These are phyloP conservation scores for Loripinus fragilis DNA, from an alignment of 2,888 invertebrate genomes.

Conservation along the genomic window DNA sequence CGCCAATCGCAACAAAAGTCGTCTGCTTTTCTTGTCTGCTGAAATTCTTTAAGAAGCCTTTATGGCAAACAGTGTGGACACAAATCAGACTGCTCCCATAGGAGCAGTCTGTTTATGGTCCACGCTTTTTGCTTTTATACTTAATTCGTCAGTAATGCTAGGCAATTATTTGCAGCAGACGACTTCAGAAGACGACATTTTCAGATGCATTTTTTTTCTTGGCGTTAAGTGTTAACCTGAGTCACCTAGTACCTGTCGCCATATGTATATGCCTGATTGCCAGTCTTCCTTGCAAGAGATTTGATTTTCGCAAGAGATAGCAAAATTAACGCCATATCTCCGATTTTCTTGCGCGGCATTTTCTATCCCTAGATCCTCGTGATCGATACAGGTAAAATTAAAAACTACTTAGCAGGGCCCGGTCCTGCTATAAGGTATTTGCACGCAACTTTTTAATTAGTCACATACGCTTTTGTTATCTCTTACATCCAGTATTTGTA, in stretches of 20 bases:
- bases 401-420: background rate
- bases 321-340: slow-evolving; percentile 3
- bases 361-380: background rate
- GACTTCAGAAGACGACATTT: too few species aligned
- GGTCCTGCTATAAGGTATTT: background rate
- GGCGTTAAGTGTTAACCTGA: too few species aligned
- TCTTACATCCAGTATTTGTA: slow-evolving; percentile 28
- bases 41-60: too few species aligned
- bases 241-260: background rate
- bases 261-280: background rate
- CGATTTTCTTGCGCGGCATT: background rate
- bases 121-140: too few species aligned
- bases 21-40: too few species aligned
- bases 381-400: background rate
- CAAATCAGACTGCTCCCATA: too few species aligned
- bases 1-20: too few species aligned
- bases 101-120: too few species aligned
- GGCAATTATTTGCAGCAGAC: too few species aligned
- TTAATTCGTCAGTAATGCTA: too few species aligned
- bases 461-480: slow-evolving; percentile 30
- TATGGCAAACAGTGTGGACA: too few species aligned
- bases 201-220: too few species aligned
- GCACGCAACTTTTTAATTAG: slow-evolving; percentile 62
- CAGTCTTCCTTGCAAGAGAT: background rate
- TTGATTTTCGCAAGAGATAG: background rate